These are phyloP conservation scores for Misgurnus anguillicaudatus DNA, from an alignment of 2,113 vertebrate genomes.

Conservation along the genomic window DNA sequence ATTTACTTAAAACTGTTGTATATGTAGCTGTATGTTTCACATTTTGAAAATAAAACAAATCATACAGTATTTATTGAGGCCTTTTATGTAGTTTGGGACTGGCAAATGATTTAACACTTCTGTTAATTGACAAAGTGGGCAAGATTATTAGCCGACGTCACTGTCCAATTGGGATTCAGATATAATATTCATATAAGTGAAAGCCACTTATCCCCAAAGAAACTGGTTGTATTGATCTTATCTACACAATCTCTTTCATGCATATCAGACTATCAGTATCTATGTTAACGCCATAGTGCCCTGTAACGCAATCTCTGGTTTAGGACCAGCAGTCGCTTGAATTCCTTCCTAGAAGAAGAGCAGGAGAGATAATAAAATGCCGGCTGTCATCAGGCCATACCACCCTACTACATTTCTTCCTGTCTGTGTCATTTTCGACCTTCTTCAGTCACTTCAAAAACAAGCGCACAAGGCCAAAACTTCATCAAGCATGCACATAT, in stretches of 20 bases:
- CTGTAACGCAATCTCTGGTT: constrained; percentile 45
- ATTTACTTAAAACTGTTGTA: no score
- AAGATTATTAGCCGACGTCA: neutral
- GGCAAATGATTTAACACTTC: neutral
- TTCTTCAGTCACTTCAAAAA: neutral
- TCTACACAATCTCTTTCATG: neutral
- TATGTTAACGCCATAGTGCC: constrained; percentile 14
- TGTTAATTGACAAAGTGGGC: no score
- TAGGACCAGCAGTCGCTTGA: constrained; percentile 51
- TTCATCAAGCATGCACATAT: neutral
- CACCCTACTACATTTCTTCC: constrained; percentile 37
- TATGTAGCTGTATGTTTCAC: no score
- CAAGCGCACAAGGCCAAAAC: neutral
- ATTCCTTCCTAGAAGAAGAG: constrained; percentile 57
- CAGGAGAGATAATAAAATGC: constrained; percentile 45
- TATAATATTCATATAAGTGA: no score
- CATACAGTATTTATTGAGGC: neutral
- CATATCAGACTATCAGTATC: neutral
- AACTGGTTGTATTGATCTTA: no score
- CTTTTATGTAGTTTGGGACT: neutral
- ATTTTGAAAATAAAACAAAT: no score
- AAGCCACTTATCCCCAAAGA: neutral
- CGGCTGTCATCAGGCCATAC: neutral
- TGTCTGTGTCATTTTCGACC: constrained; percentile 31
- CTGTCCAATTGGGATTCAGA: no score